Evolutionary conservation across 2,113 vertebrate species (phyloP).

Genomic region (Zingel zingel): DNA sequence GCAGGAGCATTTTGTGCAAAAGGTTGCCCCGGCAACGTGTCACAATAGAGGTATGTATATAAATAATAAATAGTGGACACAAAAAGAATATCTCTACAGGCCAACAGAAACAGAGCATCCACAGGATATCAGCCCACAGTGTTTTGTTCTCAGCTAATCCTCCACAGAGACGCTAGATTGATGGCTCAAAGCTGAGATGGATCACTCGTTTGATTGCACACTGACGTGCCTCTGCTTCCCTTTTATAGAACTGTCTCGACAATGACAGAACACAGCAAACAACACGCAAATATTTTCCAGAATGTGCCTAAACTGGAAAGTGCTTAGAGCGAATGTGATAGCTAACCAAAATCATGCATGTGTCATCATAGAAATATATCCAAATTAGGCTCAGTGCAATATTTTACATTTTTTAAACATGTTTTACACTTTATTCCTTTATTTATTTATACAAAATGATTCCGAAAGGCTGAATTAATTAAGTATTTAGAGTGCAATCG

Average conservation of each 20-base stretch:
- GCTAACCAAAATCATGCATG: neutral
- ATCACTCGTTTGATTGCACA: slow-evolving; percentile 37
- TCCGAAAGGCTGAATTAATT: slow-evolving; percentile 17
- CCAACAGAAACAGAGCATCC: slow-evolving; percentile 57
- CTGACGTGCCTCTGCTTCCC: slow-evolving; percentile 37
- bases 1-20: slow-evolving; percentile 59
- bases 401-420: neutral
- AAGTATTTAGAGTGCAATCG: slow-evolving; percentile 15
- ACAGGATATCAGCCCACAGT: slow-evolving; percentile 55
- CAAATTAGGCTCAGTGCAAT: neutral
- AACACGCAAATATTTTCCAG: neutral
- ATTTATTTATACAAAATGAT: slow-evolving; percentile 14
- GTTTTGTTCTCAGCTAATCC: slow-evolving; percentile 61
- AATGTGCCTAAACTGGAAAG: neutral
- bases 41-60: slow-evolving; percentile 75
- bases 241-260: slow-evolving; percentile 12
- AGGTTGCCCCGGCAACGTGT: slow-evolving; percentile 73
- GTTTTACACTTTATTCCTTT: slow-evolving; percentile 15
- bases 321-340: neutral
- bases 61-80: slow-evolving; percentile 78
- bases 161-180: slow-evolving; percentile 49
- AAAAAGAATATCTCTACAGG: slow-evolving; percentile 68
- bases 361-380: neutral
- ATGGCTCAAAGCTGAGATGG: slow-evolving; percentile 36
- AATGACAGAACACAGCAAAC: slow-evolving; percentile 7